phyloP scores from a whole-genome alignment of 2,797 vertebrate genomes.

The Clarias pachynema region DNA sequence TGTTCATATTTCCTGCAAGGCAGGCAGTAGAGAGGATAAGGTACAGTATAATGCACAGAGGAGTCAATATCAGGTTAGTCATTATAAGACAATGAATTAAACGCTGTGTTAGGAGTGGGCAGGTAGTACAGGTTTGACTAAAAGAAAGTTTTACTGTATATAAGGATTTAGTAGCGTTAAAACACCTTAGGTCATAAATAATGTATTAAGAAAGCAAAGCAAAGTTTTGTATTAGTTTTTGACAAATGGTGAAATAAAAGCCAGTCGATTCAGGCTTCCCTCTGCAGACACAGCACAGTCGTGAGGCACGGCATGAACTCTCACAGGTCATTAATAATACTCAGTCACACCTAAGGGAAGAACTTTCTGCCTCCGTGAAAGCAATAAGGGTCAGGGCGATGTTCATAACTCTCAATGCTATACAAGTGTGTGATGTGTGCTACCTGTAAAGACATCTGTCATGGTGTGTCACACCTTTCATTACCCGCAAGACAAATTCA shows the following conservation, averaged over 20 bases:
- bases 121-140: neutral
- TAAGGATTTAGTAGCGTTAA: neutral
- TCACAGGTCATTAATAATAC: neutral
- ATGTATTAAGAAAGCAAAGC: conserved; percentile 1
- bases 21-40: neutral
- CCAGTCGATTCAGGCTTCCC: neutral
- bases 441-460: neutral
- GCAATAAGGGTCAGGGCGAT: neutral
- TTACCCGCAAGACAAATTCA: neutral
- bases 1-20: too few relatives aligned
- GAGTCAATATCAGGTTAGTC: neutral
- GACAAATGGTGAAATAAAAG: conserved; percentile 9
- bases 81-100: neutral
- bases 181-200: neutral
- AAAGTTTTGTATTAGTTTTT: conserved; percentile 13
- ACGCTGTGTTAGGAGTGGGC: neutral
- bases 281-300: neutral
- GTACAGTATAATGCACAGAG: neutral
- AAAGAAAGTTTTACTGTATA: neutral
- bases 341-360: neutral
- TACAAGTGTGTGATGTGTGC: neutral
- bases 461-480: neutral
- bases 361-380: neutral
- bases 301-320: neutral
- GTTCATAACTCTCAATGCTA: neutral